Evolutionary conservation across 2,797 vertebrate species (phyloP), one percentile per base, ranked within the genome.

Genomic region (Liparis tanakae): DNA sequence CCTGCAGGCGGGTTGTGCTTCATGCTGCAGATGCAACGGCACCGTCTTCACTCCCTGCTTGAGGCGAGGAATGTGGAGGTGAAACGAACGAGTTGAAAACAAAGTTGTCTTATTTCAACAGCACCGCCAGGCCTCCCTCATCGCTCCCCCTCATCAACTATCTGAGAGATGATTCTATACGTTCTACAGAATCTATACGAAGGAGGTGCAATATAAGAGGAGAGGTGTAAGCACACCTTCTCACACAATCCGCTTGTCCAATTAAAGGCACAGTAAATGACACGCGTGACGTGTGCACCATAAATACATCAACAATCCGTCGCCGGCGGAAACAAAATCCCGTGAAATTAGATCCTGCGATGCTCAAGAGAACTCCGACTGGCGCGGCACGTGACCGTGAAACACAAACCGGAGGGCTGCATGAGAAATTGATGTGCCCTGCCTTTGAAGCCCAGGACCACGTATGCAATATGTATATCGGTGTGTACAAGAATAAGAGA

Each of bases 251-350:
- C 50, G 66, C 46, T 22, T 8, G 6, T 80, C 58, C 68, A 79
- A 85, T 82, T 81, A 56, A 72, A 74, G 7, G 34, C 72, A 72
- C 72, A 50, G 79, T 72, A 72, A 80, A 83, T 85, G 63, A 36
- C 33, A 5, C 73, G 72, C 33, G 70, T 76, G 83, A 86, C 6
- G 51, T 3, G 41, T 7, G 17, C 70, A 0, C 73, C 60, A 33
- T 77, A 90, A 89, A 85, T 72, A 75, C 57, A 75, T 33, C 30
- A n/a, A 20, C 81, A 73, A 67, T 79, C 56, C 80, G 80, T 70
- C 43, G 79, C 50, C 48, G n/a, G 76, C 56, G 44, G 74, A 83
- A 91, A 93, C 81, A 90, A 94, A 93, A 90, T 92, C 91, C 92
- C 70, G 83, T 87, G 89, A 88, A 93, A 90, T 93, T 58, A 87